Evolutionary conservation across 2,797 vertebrate species (phyloP).

Genomic region (Zalophus californianus): DNA sequence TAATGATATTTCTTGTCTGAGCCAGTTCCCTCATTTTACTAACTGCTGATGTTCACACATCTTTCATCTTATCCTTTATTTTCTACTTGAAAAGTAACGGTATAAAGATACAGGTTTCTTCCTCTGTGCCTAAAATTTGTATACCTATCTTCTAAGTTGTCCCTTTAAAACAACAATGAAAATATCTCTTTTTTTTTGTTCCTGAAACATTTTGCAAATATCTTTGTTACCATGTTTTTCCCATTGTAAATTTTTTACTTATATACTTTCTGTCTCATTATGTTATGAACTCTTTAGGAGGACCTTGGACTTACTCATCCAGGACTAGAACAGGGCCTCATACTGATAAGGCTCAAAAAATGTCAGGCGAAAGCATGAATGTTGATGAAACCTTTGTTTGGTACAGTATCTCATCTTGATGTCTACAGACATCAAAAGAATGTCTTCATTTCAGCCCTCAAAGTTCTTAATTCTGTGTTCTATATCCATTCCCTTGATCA

Average conservation of each 20-base stretch:
- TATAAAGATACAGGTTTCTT: neutral
- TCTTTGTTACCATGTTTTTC: conserved; percentile 1
- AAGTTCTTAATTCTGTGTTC: conserved; percentile 13
- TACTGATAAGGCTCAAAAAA: neutral
- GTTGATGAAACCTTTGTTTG: neutral
- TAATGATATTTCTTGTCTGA: conserved; percentile 17
- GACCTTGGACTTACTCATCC: neutral
- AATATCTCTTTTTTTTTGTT: neutral
- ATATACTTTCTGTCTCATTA: neutral
- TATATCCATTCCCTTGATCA: neutral
- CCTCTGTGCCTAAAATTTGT: conserved; percentile 15
- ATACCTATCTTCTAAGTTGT: neutral
- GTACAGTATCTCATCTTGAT: neutral
- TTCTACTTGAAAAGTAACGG: conserved; percentile 36
- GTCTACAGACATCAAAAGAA: neutral
- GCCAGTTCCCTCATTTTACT: neutral
- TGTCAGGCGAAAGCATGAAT: neutral
- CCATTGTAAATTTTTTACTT: neutral
- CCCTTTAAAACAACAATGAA: neutral
- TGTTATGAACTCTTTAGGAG: neutral
- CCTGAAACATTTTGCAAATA: conserved; percentile 5
- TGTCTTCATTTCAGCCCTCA: neutral
- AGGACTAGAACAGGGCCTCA: neutral
- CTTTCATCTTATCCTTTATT: conserved; percentile 22
- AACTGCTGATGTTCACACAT: neutral